phyloP scores from a whole-genome alignment of 2,113 vertebrate genomes.

The Polyodon spathula region DNA sequence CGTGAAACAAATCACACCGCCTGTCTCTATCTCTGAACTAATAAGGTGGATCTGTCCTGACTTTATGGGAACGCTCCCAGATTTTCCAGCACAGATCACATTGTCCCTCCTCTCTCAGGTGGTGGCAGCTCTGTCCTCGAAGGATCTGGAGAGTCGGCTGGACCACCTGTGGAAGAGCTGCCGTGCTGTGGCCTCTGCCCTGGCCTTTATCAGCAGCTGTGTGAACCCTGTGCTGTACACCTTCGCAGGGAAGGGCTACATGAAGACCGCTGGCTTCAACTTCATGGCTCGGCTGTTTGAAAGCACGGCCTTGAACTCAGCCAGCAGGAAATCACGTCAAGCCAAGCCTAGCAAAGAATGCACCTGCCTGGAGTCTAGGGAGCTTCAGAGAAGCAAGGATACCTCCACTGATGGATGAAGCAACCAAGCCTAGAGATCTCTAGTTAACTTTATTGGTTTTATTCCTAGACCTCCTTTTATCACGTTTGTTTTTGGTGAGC shows the following conservation, averaged over 20 bases:
- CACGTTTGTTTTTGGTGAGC: no score
- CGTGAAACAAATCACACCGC: no score
- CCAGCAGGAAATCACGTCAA: constrained; percentile 21
- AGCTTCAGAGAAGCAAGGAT: no score
- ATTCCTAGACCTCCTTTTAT: no score
- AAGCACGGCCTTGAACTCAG: constrained; percentile 31
- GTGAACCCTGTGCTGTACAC: constrained; percentile 60
- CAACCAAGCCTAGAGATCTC: no score
- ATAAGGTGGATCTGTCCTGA: no score
- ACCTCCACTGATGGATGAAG: no score
- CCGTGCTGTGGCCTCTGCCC: constrained; percentile 40
- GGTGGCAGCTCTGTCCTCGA: constrained; percentile 27
- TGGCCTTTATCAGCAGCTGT: constrained; percentile 64
- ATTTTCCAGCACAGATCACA: background rate
- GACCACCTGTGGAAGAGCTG: background rate
- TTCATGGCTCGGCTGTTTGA: constrained; percentile 64
- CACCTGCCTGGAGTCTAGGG: no score
- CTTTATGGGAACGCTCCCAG: background rate
- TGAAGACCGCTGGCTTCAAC: constrained; percentile 45
- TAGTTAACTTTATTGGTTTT: no score
- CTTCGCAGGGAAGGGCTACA: constrained; percentile 58
- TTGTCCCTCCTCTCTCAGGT: constrained; percentile 37
- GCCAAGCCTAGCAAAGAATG: no score
- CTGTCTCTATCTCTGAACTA: no score
- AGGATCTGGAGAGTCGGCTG: background rate